These are phyloP conservation scores for Odocoileus virginianus DNA, from an alignment of 2,113 vertebrate species.

Conservation along the genomic window DNA sequence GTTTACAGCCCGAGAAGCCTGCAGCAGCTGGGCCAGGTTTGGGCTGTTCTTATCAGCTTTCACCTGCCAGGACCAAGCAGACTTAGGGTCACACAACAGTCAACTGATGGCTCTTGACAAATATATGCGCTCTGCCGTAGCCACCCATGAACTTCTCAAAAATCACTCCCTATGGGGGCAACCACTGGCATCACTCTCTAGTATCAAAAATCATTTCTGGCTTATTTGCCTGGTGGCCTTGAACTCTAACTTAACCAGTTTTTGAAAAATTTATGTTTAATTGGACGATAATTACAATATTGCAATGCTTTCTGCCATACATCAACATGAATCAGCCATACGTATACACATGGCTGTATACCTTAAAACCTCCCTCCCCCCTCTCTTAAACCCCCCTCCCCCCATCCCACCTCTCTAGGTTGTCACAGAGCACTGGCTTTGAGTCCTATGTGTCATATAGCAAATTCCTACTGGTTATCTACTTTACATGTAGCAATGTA, in stretches of 20 bases:
- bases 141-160: neutral
- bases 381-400: neutral
- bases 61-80: conserved; percentile 80
- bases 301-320: neutral
- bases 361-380: neutral
- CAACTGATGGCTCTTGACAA: neutral
- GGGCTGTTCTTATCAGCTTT: conserved; percentile 94
- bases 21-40: conserved; percentile 90
- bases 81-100: accelerated
- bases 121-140: accelerated
- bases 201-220: neutral
- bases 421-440: neutral
- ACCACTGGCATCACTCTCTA: neutral
- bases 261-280: neutral
- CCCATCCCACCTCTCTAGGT: neutral
- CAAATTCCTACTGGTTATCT: neutral
- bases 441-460: neutral
- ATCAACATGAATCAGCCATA: neutral
- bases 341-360: neutral
- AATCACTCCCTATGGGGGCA: neutral
- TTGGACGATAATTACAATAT: neutral
- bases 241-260: neutral
- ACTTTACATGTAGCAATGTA: too few species aligned
- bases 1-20: conserved; percentile 91
- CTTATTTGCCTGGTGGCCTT: neutral